A percentile compares a stretch with the other conserved stretches of the same genome.
Evolutionary conservation across 2,888 invertebrate species (phyloP).

Genomic region (Machimus atricapillus): DNA sequence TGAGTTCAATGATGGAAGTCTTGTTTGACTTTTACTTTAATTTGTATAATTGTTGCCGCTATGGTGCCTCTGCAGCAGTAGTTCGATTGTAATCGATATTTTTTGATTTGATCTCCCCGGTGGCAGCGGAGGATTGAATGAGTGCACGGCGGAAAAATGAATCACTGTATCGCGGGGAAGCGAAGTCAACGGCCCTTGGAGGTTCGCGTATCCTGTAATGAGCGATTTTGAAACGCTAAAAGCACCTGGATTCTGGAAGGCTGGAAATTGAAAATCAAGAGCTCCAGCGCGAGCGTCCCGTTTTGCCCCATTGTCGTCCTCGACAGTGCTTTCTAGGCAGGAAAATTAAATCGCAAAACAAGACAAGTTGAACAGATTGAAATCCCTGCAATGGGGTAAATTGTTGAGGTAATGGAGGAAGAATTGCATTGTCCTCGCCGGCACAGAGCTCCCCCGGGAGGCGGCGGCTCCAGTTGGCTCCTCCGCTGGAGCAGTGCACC

Average conservation of each 20-base stretch:
- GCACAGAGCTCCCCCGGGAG: neutral
- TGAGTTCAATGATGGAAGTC: neutral
- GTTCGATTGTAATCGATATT: neutral
- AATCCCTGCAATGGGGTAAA: conserved; percentile 27
- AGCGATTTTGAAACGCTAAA: conserved; percentile 8
- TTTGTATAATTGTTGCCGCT: neutral
- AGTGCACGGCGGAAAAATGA: neutral
- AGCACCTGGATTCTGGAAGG: neutral
- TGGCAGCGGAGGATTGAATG: neutral
- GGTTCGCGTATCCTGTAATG: neutral
- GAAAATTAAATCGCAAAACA: conserved; percentile 37
- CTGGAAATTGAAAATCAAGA: conserved; percentile 16
- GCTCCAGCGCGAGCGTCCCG: neutral
- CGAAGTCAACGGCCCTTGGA: neutral
- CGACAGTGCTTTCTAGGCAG: conserved; percentile 11
- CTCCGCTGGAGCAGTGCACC: neutral
- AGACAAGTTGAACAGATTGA: conserved; percentile 32
- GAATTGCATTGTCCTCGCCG: conserved; percentile 18
- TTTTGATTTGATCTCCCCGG: neutral
- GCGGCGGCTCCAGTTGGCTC: neutral
- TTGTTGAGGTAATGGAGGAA: conserved; percentile 17
- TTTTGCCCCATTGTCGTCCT: neutral
- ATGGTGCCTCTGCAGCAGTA: neutral
- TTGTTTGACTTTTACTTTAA: neutral
- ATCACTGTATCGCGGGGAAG: neutral